These are phyloP conservation scores for Tenebrio molitor DNA, from an alignment of 1,140 invertebrate genomes.

Conservation along the genomic window DNA sequence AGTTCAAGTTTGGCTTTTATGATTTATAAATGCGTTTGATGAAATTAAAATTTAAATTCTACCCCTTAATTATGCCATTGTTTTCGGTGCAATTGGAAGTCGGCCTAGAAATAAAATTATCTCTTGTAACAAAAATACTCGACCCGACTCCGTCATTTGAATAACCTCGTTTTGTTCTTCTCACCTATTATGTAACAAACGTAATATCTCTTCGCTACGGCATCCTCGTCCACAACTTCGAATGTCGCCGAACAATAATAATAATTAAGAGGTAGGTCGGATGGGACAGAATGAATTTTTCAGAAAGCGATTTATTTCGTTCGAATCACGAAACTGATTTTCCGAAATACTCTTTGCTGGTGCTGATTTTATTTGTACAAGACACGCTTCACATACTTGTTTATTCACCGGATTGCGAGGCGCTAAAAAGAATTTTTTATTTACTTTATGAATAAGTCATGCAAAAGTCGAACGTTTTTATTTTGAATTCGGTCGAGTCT, in stretches of 20 bases:
- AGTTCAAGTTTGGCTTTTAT: constrained; percentile 34
- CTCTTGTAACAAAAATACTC: not conserved
- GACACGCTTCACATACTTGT: constrained; percentile 45
- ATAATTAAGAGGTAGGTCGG: constrained; percentile 16
- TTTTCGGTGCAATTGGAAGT: not conserved
- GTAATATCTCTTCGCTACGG: constrained; percentile 13
- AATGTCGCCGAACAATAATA: constrained; percentile 35
- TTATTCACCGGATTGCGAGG: constrained; percentile 45
- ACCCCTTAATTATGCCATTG: constrained; percentile 35
- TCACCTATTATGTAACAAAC: too few relatives aligned
- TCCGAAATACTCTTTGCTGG: constrained; percentile 33
- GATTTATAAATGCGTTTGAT: constrained; percentile 38
- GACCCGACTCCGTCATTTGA: too few relatives aligned
- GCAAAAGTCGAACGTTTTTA: constrained; percentile 42
- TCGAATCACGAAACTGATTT: constrained; percentile 37
- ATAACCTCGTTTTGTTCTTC: too few relatives aligned
- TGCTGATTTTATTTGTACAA: constrained; percentile 47
- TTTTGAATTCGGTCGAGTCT: constrained; percentile 22
- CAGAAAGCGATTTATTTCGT: constrained; percentile 43
- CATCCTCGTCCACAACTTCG: constrained; percentile 4
- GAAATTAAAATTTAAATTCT: constrained; percentile 40
- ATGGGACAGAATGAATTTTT: constrained; percentile 26
- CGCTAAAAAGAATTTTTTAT: constrained; percentile 48
- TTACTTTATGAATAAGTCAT: constrained; percentile 48
- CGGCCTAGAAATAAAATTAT: constrained; percentile 8